These are phyloP conservation scores for Eulithis prunata DNA, from an alignment of 2,888 invertebrate species.

Conservation along the genomic window DNA sequence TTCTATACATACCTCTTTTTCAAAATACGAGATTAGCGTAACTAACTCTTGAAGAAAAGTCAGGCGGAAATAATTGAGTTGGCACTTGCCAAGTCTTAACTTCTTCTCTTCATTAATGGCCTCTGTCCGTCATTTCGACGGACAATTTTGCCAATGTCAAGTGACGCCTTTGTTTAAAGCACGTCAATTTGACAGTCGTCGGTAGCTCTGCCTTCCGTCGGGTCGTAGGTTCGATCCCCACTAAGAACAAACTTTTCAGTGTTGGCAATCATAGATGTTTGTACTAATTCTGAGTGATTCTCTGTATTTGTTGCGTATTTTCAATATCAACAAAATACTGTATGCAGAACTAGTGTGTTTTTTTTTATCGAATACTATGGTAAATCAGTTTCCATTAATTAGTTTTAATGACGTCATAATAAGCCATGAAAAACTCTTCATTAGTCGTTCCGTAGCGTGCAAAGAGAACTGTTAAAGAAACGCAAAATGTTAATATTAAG, in stretches of 20 bases:
- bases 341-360: too few species aligned
- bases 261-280: too few species aligned
- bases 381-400: not conserved
- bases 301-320: too few species aligned
- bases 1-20: constrained; percentile 5
- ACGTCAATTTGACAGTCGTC: not conserved
- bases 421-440: not conserved
- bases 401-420: not conserved
- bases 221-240: not conserved
- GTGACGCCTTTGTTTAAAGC: constrained; percentile 2
- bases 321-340: too few species aligned
- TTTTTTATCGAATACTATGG: not conserved
- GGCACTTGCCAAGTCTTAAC: constrained; percentile 3
- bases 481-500: constrained; percentile 3
- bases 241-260: too few species aligned
- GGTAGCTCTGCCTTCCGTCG: not conserved
- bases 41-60: constrained; percentile 3
- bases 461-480: too few species aligned
- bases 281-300: too few species aligned
- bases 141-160: too few species aligned
- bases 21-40: constrained; percentile 5
- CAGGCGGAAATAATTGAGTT: constrained; percentile 17
- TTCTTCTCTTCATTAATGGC: too few species aligned
- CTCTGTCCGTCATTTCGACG: too few species aligned
- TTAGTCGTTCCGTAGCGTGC: constrained; percentile 7